Evolutionary conservation across 2,888 invertebrate species (phyloP), one percentile per base, ranked within the genome.

Genomic region (Synergus laeviventris): DNA sequence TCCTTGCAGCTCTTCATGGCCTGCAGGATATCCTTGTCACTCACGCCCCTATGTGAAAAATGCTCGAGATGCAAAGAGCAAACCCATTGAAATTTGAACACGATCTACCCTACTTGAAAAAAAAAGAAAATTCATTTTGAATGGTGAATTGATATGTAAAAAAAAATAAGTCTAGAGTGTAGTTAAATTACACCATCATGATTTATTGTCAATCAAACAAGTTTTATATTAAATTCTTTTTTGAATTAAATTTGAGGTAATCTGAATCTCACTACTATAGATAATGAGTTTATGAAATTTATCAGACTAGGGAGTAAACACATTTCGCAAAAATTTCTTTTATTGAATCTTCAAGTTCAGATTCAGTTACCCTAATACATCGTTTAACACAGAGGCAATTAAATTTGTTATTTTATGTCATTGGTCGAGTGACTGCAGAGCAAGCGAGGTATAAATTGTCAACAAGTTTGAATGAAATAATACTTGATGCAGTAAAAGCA

Each of bases 1-100:
- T 66, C n/a, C 39, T 39, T 39, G n/a, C n/a, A n/a, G n/a, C n/a
- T 66, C 76, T 77, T 60, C 42, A 77, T 77, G 66, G 66, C 18
- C 66, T 66, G 14, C 66, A 66, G 66, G 66, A 66, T 66, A 66
- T 66, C 45, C 66, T 21, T 24, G 56, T 56, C 21, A 24, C 14
- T 56, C 56, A 56, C 21, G 18, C 56, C 56, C 56, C 21, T 56
- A 21, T 56, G 14, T 1, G 21, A 56, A 56, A 21, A 56, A 12
- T 12, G 56, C 14, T 56, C 5, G 21, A 56, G 56, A 56, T 24
- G 56, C 5, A 24, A 56, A 56, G 12, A 24, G 21, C 14, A 56
- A 12, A 12, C 14, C 56, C 12, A 56, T 21, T 56, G 21, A 49
- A n/a, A 18, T 56, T 56, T 1, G 21, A 56, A 56, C 5, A 56